Conservation (phyloP, 1,140 invertebrate genomes). For the Drosophila subobscura region DNA sequence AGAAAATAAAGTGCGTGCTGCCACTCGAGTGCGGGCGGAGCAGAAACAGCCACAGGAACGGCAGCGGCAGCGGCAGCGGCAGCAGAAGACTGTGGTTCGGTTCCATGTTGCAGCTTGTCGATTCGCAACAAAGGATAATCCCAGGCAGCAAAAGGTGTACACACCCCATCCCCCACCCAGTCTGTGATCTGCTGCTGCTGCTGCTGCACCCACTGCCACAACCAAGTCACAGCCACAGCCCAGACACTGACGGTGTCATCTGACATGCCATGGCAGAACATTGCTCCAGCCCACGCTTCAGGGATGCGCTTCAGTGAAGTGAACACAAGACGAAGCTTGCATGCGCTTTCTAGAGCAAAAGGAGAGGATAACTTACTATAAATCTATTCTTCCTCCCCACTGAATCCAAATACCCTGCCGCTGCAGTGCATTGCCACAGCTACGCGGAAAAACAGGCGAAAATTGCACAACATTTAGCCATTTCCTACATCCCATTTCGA, state of each 20-base stretch:
- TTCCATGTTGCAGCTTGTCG: constrained; percentile 71
- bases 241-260: constrained; percentile 32
- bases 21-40: constrained; percentile 29
- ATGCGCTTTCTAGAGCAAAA: too few relatives aligned
- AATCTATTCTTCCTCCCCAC: fast-evolving
- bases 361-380: too few relatives aligned
- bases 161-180: background rate
- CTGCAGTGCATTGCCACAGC: too few relatives aligned
- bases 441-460: constrained; percentile 41
- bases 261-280: constrained; percentile 15
- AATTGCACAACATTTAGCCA: constrained; percentile 65
- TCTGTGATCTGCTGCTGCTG: constrained; percentile 22
- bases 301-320: background rate
- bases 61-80: constrained; percentile 2
- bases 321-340: too few relatives aligned
- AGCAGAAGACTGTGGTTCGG: constrained; percentile 28
- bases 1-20: constrained; percentile 35
- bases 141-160: constrained; percentile 34
- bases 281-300: constrained; percentile 30
- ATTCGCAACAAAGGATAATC: constrained; percentile 80
- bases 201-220: constrained; percentile 62
- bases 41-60: constrained; percentile 25
- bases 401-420: constrained; percentile 17
- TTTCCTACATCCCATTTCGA: constrained; percentile 29
- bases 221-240: constrained; percentile 39